Evolutionary conservation across 2,113 vertebrate genomes (phyloP), one percentile per base, ranked within the genome.

Genomic region (Furnarius figulus): DNA sequence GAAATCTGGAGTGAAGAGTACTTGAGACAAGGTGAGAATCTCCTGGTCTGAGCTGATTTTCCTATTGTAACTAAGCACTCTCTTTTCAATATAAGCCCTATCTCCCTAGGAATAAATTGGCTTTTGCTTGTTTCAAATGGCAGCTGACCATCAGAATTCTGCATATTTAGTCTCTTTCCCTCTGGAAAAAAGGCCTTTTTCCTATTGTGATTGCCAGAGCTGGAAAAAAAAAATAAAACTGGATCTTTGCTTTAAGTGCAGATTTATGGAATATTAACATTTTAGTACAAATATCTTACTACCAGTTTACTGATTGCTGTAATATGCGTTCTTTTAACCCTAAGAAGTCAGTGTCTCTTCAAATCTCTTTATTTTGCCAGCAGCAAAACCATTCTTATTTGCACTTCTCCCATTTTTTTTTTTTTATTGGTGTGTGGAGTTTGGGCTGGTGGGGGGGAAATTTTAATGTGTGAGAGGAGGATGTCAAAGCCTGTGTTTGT

Each of bases 361-460:
- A 52, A 47, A 85, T 33, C 10, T 47, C 7, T 20, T 22, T 59
- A 8, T 83, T 93, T 90, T 87, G n/a, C 18, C 44, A 80, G 58
- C 30, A 82, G 18, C 7, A 25, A 79, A 59, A 52, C 22, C 8
- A 52, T 46, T 85, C 14, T 42, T 59, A 39, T 67, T 24, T 59
- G 27, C 18, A 13, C 8, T 87, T 74, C 39, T 63, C 33, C 28
- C 4, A 12, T 72, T 40, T 42, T 42, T 10, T 79, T 89, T 8
- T 46, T 90, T 72, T 65, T 5, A 27, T 39, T 72, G 14, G 17
- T 44, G 8, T 77, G 14, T 63, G 46, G 56, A 9, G 31, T 3
- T 31, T 50, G 33, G 3, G 21, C 30, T 53, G 28, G 30, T 75
- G 24, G 9, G 8, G 8, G 3, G 2, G 1, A 2, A 2, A 4